Evolutionary conservation across 2,113 vertebrate genomes (phyloP), one percentile per base, ranked within the genome.

Genomic region (Charadrius vociferus): DNA sequence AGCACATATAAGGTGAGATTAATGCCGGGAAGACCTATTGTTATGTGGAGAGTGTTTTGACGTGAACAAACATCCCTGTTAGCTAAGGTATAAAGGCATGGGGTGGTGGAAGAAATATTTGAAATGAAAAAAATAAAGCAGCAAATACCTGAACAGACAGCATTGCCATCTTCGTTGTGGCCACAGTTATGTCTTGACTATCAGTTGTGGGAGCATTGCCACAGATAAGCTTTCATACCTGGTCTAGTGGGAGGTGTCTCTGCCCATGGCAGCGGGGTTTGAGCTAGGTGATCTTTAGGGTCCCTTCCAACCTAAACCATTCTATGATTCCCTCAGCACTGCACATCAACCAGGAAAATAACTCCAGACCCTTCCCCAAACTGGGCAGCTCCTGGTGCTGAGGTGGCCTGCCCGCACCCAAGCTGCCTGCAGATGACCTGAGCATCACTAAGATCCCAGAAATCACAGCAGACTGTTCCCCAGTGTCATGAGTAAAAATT

Each of bases 391-490:
- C 37, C 70, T 0, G 26, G 62, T 27, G 95, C 96, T 7, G 75
- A 80, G 12, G 81, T 1, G 23, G 96, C 22, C 49, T 50, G 49
- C 49, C 49, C 22, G 12, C 49, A 50, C 49, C 22, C 49, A 50
- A 49, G 20, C 21, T 94, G 88, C 34, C 74, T 71, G 75, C 97
- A 97, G 52, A 94, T n/a, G 9, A 93, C 12, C 52, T 52, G 45
- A 26, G 92, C 95, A 78, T 91, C 81, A 1, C 43, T 39, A 19
- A 88, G 81, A 65, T 88, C 96, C 96, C 98, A 98, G 71, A 85
- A 56, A 75, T 95, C 95, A 10, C 81, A 88, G 6, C 96, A 98
- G 45, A 97, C 81, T 1, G 91, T 97, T 6, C 96, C 96, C 96
- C 95, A 93, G 36, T 19, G 52, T 11, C 90, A 95, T 66, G 78